Evolutionary conservation across 2,888 invertebrate genomes (phyloP).

Genomic region (Lasius fuliginosus): DNA sequence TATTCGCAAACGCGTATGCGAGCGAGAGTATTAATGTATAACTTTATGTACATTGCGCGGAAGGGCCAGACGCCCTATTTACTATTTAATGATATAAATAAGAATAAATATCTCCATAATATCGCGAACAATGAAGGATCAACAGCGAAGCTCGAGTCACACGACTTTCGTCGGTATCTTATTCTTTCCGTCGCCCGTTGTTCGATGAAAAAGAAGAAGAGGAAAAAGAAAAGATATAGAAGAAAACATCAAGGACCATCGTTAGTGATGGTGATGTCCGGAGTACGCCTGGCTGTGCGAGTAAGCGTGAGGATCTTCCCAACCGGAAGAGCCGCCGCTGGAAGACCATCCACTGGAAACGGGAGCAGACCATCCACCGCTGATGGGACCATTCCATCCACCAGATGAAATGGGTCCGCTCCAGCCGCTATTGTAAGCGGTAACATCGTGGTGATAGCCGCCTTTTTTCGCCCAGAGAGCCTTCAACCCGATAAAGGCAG

Average conservation of each 20-base stretch:
- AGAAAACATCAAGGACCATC: constrained; percentile 15
- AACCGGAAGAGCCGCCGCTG: constrained; percentile 72
- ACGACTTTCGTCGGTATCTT: not conserved
- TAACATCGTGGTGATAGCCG: constrained; percentile 78
- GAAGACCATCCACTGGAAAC: constrained; percentile 68
- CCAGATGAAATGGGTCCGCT: constrained; percentile 68
- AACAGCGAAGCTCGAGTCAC: not conserved
- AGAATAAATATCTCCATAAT: constrained; percentile 70
- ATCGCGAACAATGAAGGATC: not conserved
- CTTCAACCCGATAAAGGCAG: constrained; percentile 87
- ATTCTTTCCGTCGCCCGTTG: not conserved
- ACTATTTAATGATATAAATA: constrained; percentile 67
- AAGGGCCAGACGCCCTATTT: constrained; percentile 25
- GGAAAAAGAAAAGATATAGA: not conserved
- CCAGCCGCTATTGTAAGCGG: constrained; percentile 81
- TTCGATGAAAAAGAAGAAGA: not conserved
- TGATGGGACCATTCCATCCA: constrained; percentile 62
- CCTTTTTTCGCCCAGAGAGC: constrained; percentile 82
- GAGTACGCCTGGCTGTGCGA: constrained; percentile 82
- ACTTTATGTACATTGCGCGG: constrained; percentile 68
- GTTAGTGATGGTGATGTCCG: constrained; percentile 82
- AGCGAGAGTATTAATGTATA: constrained; percentile 39
- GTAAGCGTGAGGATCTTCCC: constrained; percentile 81
- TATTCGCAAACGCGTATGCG: constrained; percentile 46
- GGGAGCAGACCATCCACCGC: constrained; percentile 68